Evolutionary conservation across 2,113 vertebrate species (phyloP).

Genomic region (Gracilinanus agilis): DNA sequence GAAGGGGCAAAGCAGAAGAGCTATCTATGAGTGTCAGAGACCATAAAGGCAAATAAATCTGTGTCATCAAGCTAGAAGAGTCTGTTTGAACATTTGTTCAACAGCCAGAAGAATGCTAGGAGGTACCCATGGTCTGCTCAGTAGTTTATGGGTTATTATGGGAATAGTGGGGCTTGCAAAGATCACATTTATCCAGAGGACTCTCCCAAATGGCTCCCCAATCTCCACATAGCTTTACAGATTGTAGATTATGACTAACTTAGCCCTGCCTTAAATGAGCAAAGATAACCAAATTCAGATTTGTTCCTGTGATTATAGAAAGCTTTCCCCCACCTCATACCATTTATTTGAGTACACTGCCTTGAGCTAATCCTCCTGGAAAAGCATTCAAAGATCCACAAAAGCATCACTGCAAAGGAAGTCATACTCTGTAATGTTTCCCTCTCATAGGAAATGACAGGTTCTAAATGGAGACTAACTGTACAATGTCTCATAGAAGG

Average conservation of each 20-base stretch:
- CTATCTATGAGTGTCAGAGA: background rate
- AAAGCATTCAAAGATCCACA: conserved; percentile 37
- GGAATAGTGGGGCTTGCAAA: background rate
- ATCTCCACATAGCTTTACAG: background rate
- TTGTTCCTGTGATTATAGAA: background rate
- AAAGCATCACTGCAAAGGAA: conserved; percentile 53
- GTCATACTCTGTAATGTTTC: conserved; percentile 19
- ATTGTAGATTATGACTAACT: background rate
- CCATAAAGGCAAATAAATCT: background rate
- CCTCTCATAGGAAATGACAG: background rate
- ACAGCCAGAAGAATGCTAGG: background rate
- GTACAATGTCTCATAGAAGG: background rate
- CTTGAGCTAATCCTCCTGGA: background rate
- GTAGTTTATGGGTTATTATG: background rate
- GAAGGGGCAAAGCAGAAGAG: background rate
- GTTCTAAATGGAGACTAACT: conserved; percentile 14
- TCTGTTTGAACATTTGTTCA: background rate
- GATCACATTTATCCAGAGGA: background rate
- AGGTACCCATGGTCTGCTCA: background rate
- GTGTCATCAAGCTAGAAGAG: background rate
- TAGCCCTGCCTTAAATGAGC: background rate
- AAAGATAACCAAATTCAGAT: background rate
- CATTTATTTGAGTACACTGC: conserved; percentile 30
- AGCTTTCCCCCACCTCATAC: background rate
- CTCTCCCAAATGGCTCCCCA: background rate